These are phyloP conservation scores for Suricata suricatta DNA, from an alignment of 2,113 vertebrate genomes.

Conservation along the genomic window DNA sequence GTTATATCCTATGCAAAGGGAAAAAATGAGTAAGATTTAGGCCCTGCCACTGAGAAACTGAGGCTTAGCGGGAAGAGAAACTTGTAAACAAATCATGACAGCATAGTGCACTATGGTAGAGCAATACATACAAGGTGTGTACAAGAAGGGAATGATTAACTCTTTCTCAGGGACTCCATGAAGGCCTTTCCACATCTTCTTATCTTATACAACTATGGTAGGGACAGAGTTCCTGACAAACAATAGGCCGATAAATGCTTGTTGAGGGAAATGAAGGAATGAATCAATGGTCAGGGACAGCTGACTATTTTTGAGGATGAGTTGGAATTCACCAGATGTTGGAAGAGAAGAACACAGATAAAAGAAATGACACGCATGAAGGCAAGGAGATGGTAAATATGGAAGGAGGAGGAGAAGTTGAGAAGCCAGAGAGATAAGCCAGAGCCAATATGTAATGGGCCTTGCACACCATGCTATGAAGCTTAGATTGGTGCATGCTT, in stretches of 20 bases:
- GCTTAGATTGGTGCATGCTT: not conserved
- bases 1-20: not conserved
- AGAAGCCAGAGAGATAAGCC: not conserved
- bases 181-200: not conserved
- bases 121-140: not conserved
- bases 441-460: not conserved
- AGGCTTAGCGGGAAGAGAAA: not conserved
- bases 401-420: not conserved
- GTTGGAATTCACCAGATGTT: not conserved
- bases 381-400: not conserved
- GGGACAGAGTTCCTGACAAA: slow-evolving; percentile 44
- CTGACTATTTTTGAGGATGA: slow-evolving; percentile 17
- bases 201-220: not conserved
- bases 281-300: not conserved
- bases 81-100: not conserved
- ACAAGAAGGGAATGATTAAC: slow-evolving; percentile 38
- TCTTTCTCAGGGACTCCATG: not conserved
- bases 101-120: not conserved
- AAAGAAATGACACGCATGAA: not conserved
- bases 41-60: not conserved
- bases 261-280: not conserved
- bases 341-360: not conserved
- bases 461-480: not conserved
- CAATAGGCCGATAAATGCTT: slow-evolving; percentile 17
- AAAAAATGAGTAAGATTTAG: not conserved